Evolutionary conservation across 2,113 vertebrate species (phyloP).

Genomic region (pig (Sus scrofa)): DNA sequence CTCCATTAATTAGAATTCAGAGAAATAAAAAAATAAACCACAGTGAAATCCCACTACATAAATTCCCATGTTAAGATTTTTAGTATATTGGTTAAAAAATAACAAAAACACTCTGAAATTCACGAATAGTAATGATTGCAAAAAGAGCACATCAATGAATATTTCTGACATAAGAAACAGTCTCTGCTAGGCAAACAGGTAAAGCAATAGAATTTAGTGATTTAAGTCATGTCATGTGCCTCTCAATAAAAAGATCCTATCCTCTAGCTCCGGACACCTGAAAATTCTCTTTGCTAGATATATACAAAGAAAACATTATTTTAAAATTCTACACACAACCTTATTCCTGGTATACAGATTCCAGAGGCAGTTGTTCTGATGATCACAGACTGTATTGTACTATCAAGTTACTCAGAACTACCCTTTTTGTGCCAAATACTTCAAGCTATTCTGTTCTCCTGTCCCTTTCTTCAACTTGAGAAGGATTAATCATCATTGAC

Average conservation of each 20-base stretch:
- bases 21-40: not conserved
- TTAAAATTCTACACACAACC: not conserved
- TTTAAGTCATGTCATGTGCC: not conserved
- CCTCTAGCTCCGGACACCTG: not conserved
- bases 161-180: not conserved
- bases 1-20: not conserved
- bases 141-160: not conserved
- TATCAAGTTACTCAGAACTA: not conserved
- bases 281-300: not conserved
- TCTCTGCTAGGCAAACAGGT: not conserved
- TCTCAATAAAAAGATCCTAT: not conserved
- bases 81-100: not conserved
- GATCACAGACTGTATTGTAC: not conserved
- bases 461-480: not conserved
- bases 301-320: not conserved
- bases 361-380: not conserved
- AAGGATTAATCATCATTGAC: not conserved
- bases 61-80: not conserved
- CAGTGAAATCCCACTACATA: not conserved
- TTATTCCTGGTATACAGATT: not conserved
- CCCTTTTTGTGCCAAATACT: not conserved
- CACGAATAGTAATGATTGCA: not conserved
- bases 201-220: not conserved
- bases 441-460: not conserved
- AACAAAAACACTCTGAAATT: not conserved